Evolutionary conservation across 1,140 invertebrate genomes (phyloP), one percentile per base, ranked within the genome.

Genomic region (Polypedilum pembai): DNA sequence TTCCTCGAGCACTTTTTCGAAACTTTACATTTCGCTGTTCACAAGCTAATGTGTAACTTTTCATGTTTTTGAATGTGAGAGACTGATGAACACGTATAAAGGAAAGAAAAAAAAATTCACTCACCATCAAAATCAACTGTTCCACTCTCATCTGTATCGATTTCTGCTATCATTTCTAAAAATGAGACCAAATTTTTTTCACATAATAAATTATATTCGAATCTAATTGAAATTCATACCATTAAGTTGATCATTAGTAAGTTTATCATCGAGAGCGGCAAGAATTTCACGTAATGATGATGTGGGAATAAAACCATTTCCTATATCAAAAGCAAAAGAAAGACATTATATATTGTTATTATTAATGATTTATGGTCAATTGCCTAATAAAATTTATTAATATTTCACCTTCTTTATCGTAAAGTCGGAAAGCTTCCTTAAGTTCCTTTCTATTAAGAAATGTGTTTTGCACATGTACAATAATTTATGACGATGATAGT

Each of bases 61-160:
- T 33, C 24, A 5, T 33, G 5, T 33, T 3, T 33, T 33, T 17
- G 17, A 73, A n/a, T 56, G 45, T 56, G 45, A 56, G 45, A 56
- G n/a, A 15, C 3, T 56, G 12, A 56, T 56, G 12, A 20, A 73
- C 18, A 17, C 4, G 69, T 15, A 15, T 3, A 17, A 73, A 21
- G 15, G 20, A 40, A 18, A 73, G 10, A 20, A 15, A 73, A 73
- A 33, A 69, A 41, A 20, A 15, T 18, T 73, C 0, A 76, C 79
- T 81, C 81, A 92, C 91, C 91, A 80, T 93, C 91, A 83, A 93
- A 94, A 80, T 94, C 92, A 15, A 94, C 92, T 2, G 92, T 93
- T 74, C 92, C 92, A 0, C 91, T 92, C 0, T 88, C 87, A 77
- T 93, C 91, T 33, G 89, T 90, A 79, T 93, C 91, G 69, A 93